A percentile compares a stretch with the other conserved stretches of the same genome.
Evolutionary conservation across 2,888 invertebrate species (phyloP).

Genomic region (Mechanitis mazaeus): DNA sequence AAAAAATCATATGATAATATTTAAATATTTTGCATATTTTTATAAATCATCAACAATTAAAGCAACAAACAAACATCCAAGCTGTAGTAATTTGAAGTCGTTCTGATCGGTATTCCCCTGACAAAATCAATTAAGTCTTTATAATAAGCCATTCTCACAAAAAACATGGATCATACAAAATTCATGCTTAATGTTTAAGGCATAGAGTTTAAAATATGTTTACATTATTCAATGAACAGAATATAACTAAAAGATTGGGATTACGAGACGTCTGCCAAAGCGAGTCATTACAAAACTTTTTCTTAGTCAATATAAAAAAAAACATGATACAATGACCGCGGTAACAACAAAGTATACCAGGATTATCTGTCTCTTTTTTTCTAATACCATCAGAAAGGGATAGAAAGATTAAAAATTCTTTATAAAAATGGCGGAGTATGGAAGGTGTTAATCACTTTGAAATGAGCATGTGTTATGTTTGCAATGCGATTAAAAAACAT

Average conservation of each 20-base stretch:
- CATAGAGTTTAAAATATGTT: constrained; percentile 17
- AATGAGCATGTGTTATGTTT: constrained; percentile 38
- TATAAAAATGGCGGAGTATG: constrained; percentile 43
- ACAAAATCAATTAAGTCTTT: constrained; percentile 68
- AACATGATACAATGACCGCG: constrained; percentile 65
- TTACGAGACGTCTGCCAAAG: constrained; percentile 64
- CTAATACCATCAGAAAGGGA: constrained; percentile 31
- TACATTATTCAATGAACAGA: constrained; percentile 19
- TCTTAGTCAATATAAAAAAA: constrained; percentile 68
- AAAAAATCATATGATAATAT: too few species aligned
- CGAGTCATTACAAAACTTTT: constrained; percentile 54
- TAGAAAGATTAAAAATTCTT: constrained; percentile 45
- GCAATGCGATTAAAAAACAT: constrained; percentile 36
- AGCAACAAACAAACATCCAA: constrained; percentile 37
- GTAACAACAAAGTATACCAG: constrained; percentile 64
- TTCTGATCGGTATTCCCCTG: constrained; percentile 55
- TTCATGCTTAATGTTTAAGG: constrained; percentile 18
- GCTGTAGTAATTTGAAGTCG: constrained; percentile 44
- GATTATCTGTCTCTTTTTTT: constrained; percentile 45
- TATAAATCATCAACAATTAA: constrained; percentile 35
- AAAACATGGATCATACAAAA: constrained; percentile 18
- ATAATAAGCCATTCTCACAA: constrained; percentile 44
- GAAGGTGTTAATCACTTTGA: constrained; percentile 34
- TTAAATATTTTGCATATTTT: constrained; percentile 1
- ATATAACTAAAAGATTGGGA: constrained; percentile 39